A percentile compares a stretch with the other conserved stretches of the same genome.
Evolutionary conservation across 2,797 vertebrate species (phyloP).

Genomic region (Chiloscyllium punctatum): DNA sequence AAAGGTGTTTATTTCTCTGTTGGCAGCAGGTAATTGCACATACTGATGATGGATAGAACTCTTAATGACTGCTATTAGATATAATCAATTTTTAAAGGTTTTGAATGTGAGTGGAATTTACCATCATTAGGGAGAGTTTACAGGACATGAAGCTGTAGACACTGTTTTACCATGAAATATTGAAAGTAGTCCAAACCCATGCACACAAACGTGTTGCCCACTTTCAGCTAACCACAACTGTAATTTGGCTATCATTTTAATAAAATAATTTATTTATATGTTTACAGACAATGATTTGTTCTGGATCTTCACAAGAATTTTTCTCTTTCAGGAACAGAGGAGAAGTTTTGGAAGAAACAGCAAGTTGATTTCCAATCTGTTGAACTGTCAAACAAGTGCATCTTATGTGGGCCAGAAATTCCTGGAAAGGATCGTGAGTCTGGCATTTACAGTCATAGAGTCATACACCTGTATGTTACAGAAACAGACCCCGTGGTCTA

Average conservation of each 20-base stretch:
- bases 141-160: background rate
- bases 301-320: no score
- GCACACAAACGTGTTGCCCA: background rate
- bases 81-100: background rate
- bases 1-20: no score
- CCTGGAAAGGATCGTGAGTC: no score
- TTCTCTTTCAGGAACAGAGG: no score
- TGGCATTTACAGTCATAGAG: no score
- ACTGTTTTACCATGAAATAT: background rate
- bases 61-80: background rate
- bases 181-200: background rate
- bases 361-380: background rate
- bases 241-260: background rate
- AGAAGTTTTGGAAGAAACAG: no score
- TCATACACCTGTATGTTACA: no score
- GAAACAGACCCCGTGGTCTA: no score
- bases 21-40: no score
- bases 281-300: no score
- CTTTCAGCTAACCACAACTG: background rate
- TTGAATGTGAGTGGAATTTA: background rate
- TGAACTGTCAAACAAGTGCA: background rate
- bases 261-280: background rate
- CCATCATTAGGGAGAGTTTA: background rate
- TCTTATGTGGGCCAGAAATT: background rate
- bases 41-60: background rate